Conservation (phyloP, 2,888 invertebrate species). For the Rhopalosiphum nymphaeae region DNA sequence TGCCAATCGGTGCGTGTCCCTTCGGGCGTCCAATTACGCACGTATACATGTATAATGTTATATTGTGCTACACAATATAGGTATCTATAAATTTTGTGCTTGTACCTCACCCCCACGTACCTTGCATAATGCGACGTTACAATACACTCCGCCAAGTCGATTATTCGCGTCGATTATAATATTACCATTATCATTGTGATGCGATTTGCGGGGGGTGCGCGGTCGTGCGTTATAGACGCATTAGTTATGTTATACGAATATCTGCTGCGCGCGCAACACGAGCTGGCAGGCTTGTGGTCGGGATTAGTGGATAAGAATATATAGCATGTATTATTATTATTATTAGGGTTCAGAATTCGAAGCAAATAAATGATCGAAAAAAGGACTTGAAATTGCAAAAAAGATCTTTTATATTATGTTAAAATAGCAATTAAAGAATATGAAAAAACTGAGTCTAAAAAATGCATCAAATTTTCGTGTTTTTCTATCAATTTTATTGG, state of each 20-base stretch:
- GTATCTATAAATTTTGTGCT: not conserved
- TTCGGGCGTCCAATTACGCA: constrained; percentile 21
- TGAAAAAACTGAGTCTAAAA: not conserved
- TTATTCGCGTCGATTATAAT: not conserved
- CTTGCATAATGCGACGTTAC: not conserved
- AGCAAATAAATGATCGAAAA: not conserved
- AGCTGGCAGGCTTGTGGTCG: not conserved
- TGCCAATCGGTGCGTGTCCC: not conserved
- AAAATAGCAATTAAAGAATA: not conserved
- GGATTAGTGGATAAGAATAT: not conserved
- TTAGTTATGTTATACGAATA: not conserved
- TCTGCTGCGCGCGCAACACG: not conserved
- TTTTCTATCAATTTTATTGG: not conserved
- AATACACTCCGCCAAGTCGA: not conserved
- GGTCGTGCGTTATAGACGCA: not conserved
- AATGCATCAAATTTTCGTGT: not conserved
- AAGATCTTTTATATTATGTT: not conserved
- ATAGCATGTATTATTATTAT: not conserved
- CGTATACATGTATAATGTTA: not conserved
- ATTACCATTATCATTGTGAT: not conserved
- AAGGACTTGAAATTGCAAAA: not conserved
- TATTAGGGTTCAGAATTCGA: not conserved
- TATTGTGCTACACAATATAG: not conserved
- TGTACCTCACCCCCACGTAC: not conserved
- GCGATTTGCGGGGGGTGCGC: not conserved